phyloP scores from a whole-genome alignment of 2,888 invertebrate species.

The Mimumesa dahlbomi region DNA sequence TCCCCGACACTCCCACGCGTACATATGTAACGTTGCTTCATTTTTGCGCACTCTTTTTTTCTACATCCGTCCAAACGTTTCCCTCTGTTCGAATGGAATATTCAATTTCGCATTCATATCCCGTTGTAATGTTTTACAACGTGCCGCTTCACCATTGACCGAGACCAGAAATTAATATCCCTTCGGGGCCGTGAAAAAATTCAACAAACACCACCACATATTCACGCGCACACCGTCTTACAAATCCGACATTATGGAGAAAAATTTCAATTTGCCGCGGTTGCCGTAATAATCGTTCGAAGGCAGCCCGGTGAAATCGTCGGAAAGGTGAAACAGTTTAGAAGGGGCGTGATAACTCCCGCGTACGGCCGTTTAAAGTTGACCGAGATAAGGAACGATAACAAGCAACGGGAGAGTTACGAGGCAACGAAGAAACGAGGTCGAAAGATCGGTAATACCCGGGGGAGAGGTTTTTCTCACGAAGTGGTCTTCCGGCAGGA shows the following conservation, averaged over 20 bases:
- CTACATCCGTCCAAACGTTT: too few species aligned
- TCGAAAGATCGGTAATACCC: slow-evolving; percentile 67
- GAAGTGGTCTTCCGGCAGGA: slow-evolving; percentile 52
- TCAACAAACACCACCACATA: neutral
- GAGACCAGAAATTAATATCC: too few species aligned
- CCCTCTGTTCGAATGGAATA: too few species aligned
- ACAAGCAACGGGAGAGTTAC: slow-evolving; percentile 60
- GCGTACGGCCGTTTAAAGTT: slow-evolving; percentile 60
- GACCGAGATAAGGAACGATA: slow-evolving; percentile 67
- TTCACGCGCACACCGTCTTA: too few species aligned
- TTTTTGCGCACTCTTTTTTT: too few species aligned
- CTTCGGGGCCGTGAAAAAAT: neutral
- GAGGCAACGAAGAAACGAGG: slow-evolving; percentile 59
- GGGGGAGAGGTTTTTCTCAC: slow-evolving; percentile 60
- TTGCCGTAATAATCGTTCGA: slow-evolving; percentile 26
- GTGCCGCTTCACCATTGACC: too few species aligned
- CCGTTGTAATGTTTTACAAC: too few species aligned
- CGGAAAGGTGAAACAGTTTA: slow-evolving; percentile 40
- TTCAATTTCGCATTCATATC: too few species aligned
- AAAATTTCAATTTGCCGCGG: neutral
- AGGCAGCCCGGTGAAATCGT: slow-evolving; percentile 18
- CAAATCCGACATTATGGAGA: neutral
- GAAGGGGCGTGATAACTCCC: slow-evolving; percentile 54
- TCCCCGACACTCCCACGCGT: neutral
- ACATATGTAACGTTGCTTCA: too few species aligned